Percentiles rank a stretch among this genome's conserved stretches.
Evolutionary conservation across 1,140 invertebrate genomes (phyloP).

Genomic region (Eulimnadia texana): DNA sequence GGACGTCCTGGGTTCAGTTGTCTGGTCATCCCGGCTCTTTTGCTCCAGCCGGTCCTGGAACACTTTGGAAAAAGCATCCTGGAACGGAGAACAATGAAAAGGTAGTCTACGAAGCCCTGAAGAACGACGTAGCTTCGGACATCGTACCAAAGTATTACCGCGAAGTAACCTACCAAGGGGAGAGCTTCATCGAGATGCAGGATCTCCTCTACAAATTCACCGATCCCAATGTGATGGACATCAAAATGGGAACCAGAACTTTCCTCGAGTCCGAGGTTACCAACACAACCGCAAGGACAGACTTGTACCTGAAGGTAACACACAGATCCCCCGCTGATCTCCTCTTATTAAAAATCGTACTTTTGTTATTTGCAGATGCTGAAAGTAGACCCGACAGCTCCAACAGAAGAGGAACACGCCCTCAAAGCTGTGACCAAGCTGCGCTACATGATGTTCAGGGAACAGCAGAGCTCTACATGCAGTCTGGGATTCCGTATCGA

Average conservation of each 20-base stretch:
- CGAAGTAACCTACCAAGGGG: constrained; percentile 68
- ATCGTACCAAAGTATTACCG: constrained; percentile 76
- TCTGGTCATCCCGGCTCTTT: constrained; percentile 85
- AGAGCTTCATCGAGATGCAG: constrained; percentile 78
- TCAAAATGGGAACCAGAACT: constrained; percentile 82
- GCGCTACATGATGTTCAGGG: constrained; percentile 89
- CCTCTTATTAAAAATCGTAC: too few relatives aligned
- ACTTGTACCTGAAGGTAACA: constrained; percentile 60
- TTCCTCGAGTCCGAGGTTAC: constrained; percentile 88
- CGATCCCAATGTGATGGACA: constrained; percentile 80
- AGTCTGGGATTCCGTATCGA: constrained; percentile 90
- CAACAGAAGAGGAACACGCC: constrained; percentile 63
- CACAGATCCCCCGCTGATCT: too few relatives aligned
- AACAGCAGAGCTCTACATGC: constrained; percentile 81
- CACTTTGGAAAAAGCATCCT: constrained; percentile 74
- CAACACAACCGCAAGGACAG: constrained; percentile 56
- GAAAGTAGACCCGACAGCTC: constrained; percentile 71
- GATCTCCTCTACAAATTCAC: constrained; percentile 70
- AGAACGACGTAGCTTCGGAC: constrained; percentile 54
- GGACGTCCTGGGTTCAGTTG: constrained; percentile 49
- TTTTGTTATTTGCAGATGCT: constrained; percentile 83
- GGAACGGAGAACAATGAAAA: constrained; percentile 35
- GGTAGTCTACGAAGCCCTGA: constrained; percentile 63
- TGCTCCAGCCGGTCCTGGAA: constrained; percentile 81
- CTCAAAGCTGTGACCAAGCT: constrained; percentile 73